Evolutionary conservation across 2,113 vertebrate species (phyloP).

Genomic region (Platysternon megacephalum): DNA sequence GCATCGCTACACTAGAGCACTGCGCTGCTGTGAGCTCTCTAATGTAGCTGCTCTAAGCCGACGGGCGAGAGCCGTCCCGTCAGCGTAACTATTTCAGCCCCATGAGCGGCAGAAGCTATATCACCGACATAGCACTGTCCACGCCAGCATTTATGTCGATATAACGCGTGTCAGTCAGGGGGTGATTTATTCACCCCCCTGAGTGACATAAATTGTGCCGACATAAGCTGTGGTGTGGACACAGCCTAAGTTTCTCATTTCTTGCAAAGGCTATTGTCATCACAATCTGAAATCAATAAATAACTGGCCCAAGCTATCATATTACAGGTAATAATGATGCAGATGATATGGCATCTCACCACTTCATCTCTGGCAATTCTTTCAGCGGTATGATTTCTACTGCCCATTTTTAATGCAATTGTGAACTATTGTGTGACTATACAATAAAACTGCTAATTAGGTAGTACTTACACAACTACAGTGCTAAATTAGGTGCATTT

Average conservation of each 20-base stretch:
- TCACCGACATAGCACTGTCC: too few relatives aligned
- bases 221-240: too few relatives aligned
- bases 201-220: too few relatives aligned
- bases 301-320: neutral
- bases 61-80: too few relatives aligned
- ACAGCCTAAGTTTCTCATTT: neutral
- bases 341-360: neutral
- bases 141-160: too few relatives aligned
- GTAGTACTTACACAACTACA: neutral
- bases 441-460: neutral
- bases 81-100: too few relatives aligned
- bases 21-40: too few relatives aligned
- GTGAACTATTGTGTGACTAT: neutral
- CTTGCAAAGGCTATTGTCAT: accelerated
- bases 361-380: neutral
- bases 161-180: too few relatives aligned
- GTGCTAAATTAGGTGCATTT: neutral
- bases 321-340: neutral
- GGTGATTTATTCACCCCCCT: too few relatives aligned
- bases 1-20: too few relatives aligned
- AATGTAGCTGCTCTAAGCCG: too few relatives aligned
- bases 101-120: too few relatives aligned
- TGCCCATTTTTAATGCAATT: neutral
- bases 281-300: neutral
- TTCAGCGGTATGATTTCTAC: neutral